A percentile compares a stretch with the other conserved stretches of the same genome.
These are phyloP conservation scores for Gymnobelideus leadbeateri DNA, from an alignment of 2,113 vertebrate genomes.

Conservation along the genomic window DNA sequence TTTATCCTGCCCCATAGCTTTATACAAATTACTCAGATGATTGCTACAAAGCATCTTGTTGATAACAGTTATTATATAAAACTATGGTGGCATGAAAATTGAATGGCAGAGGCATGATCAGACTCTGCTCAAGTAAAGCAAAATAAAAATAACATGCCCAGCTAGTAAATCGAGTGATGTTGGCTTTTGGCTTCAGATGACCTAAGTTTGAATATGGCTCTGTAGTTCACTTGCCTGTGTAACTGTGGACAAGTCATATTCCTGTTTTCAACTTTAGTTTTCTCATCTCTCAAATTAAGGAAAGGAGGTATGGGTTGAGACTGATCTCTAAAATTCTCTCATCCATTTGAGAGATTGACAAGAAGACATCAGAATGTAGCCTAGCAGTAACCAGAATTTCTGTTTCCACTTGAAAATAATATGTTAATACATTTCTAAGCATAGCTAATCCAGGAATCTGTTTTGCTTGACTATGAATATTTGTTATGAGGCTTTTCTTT, in stretches of 20 bases:
- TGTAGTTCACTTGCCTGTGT: neutral
- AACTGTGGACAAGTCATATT: neutral
- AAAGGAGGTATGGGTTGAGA: neutral
- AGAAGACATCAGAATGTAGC: neutral
- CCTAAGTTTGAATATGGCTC: neutral
- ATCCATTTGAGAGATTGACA: neutral
- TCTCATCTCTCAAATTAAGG: neutral
- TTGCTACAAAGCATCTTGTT: neutral
- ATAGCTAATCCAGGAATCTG: neutral
- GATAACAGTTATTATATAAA: neutral
- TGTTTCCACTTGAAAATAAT: neutral
- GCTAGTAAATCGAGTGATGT: neutral
- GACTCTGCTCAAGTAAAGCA: neutral
- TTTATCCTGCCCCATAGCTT: neutral
- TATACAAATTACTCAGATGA: neutral
- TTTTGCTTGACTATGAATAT: neutral
- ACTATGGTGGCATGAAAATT: neutral
- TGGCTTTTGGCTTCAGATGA: neutral
- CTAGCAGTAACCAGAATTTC: neutral
- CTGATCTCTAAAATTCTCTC: neutral
- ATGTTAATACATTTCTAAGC: neutral
- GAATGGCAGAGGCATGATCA: too few relatives aligned
- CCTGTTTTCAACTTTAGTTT: neutral
- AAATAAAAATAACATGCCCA: neutral
- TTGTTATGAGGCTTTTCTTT: neutral